Conservation (phyloP, 2,888 invertebrate species). For the Petrophora chlorosata region DNA sequence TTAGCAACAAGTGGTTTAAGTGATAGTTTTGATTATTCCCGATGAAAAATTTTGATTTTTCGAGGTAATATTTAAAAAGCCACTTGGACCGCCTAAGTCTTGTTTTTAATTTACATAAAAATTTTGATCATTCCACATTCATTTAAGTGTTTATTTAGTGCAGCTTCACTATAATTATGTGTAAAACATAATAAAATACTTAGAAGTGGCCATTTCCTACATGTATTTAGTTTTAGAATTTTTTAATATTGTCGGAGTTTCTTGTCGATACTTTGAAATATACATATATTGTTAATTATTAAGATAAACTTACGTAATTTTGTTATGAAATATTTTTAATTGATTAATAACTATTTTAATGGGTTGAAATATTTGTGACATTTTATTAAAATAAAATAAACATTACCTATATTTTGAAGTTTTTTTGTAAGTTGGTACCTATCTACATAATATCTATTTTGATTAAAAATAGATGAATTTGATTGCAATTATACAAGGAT, state of each 20-base stretch:
- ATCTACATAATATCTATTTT: no score
- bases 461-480: no score
- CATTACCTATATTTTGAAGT: neutral
- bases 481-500: no score
- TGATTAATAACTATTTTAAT: constrained; percentile 15
- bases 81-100: neutral
- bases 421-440: no score
- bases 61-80: neutral
- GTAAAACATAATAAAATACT: neutral
- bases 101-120: neutral
- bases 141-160: constrained; percentile 36
- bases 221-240: constrained; percentile 4
- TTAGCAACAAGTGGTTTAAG: no score
- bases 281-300: constrained; percentile 1
- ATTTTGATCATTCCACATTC: constrained; percentile 40
- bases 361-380: constrained; percentile 4
- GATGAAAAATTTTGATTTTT: no score
- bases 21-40: no score
- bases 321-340: constrained; percentile 13
- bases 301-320: constrained; percentile 4
- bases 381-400: constrained; percentile 5
- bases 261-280: no score
- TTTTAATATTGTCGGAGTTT: no score
- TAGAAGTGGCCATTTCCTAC: constrained; percentile 6
- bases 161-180: constrained; percentile 30